Evolutionary conservation across 2,113 vertebrate species (phyloP).

Genomic region (Tauraco erythrolophus): DNA sequence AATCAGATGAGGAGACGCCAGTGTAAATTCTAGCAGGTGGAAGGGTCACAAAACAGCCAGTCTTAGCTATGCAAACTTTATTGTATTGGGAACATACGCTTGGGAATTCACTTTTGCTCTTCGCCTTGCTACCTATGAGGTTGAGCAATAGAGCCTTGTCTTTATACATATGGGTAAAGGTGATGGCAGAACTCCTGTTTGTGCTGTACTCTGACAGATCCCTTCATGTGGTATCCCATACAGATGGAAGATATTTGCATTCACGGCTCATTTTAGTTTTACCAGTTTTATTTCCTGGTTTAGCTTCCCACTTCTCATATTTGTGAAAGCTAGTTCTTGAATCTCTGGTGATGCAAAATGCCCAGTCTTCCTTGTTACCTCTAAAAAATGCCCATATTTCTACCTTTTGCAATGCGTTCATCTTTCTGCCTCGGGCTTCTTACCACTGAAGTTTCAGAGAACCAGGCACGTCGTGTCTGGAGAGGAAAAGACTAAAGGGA

Average conservation of each 20-base stretch:
- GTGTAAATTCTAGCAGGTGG: constrained; percentile 15
- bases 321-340: background rate
- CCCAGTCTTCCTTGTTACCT: background rate
- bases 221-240: background rate
- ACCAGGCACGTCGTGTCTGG: constrained; percentile 48
- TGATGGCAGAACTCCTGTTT: background rate
- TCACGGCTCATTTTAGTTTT: background rate
- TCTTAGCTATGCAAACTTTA: background rate
- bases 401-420: background rate
- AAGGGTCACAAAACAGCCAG: background rate
- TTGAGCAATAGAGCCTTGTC: background rate
- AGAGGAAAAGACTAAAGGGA: constrained; percentile 60
- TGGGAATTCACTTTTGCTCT: background rate
- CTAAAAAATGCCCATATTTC: background rate
- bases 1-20: background rate
- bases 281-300: background rate
- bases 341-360: background rate
- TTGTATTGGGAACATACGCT: background rate
- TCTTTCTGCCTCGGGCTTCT: constrained; percentile 41
- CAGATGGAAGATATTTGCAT: background rate
- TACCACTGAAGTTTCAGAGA: constrained; percentile 16
- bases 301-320: background rate
- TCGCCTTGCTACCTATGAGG: background rate
- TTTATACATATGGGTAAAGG: background rate
- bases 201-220: background rate